A percentile compares a stretch with the other conserved stretches of the same genome.
These are phyloP conservation scores for Drosophila lacertosa DNA, from an alignment of 1,140 invertebrate species.

Conservation along the genomic window DNA sequence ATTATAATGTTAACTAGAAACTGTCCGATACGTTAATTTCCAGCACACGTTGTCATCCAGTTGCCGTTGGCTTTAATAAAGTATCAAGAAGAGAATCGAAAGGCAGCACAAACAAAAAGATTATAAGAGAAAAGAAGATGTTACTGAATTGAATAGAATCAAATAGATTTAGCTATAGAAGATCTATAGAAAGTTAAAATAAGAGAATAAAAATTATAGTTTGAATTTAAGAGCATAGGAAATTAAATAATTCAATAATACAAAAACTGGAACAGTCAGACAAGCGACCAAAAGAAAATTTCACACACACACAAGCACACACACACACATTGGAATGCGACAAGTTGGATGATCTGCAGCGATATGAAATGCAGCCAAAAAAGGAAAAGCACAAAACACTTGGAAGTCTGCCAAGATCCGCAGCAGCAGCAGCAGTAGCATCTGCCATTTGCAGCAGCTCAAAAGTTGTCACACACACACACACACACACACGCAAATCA, in stretches of 20 bases:
- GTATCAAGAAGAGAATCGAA: too few relatives aligned
- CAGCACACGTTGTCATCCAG: background rate
- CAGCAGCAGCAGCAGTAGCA: background rate
- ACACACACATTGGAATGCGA: conserved; percentile 1
- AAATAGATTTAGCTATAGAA: background rate
- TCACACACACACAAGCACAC: conserved; percentile 27
- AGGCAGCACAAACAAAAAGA: too few relatives aligned
- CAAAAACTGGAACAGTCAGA: conserved; percentile 8
- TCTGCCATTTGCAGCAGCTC: conserved; percentile 17
- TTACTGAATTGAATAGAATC: background rate
- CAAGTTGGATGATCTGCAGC: conserved; percentile 9
- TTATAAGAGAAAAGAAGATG: too few relatives aligned
- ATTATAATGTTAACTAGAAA: conserved; percentile 20
- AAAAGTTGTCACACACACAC: conserved; percentile 25
- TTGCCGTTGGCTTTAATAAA: background rate
- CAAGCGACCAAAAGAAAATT: conserved; percentile 42
- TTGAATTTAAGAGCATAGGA: too few relatives aligned
- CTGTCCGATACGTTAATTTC: background rate
- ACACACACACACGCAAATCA: background rate
- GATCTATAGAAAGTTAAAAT: too few relatives aligned
- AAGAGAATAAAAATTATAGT: too few relatives aligned
- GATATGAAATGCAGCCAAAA: conserved; percentile 18
- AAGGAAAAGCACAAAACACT: conserved; percentile 34
- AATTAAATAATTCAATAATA: too few relatives aligned
- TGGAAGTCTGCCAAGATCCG: conserved; percentile 6